Percentiles rank a stretch among this genome's conserved stretches.
Evolutionary conservation across 1,140 invertebrate species (phyloP).

Genomic region (Penaeus chinensis): DNA sequence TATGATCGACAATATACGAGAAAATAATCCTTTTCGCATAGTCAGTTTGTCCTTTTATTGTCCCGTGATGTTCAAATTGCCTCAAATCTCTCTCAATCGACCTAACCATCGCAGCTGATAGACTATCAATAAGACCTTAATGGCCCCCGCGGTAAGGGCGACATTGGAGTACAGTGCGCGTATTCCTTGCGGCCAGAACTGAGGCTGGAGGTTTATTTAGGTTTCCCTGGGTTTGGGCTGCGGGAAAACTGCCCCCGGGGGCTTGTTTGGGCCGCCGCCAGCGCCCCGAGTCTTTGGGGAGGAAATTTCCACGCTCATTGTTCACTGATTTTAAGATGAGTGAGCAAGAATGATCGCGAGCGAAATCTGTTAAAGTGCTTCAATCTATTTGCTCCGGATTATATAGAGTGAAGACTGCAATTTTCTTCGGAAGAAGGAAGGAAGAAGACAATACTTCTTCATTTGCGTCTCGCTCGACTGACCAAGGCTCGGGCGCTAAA

Average conservation of each 20-base stretch:
- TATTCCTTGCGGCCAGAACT: conserved; percentile 8
- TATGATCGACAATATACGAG: conserved; percentile 34
- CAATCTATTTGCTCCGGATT: too few species aligned
- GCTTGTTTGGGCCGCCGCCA: too few species aligned
- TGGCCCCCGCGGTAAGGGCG: background rate
- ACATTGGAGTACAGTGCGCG: background rate
- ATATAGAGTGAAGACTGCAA: too few species aligned
- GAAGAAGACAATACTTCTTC: too few species aligned
- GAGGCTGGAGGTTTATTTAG: conserved; percentile 35
- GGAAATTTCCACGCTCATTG: too few species aligned
- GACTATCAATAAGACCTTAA: conserved; percentile 14
- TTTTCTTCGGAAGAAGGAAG: too few species aligned
- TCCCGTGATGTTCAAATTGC: conserved; percentile 39
- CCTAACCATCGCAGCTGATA: conserved; percentile 28
- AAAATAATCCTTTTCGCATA: conserved; percentile 24
- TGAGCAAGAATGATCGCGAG: too few species aligned
- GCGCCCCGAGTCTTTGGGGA: too few species aligned
- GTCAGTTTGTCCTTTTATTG: conserved; percentile 31
- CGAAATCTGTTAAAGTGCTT: too few species aligned
- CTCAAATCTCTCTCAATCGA: conserved; percentile 38
- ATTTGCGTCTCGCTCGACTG: too few species aligned
- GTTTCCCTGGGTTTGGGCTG: conserved; percentile 36
- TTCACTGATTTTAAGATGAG: too few species aligned
- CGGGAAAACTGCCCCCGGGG: conserved; percentile 36
- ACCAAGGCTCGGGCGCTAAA: too few species aligned